Evolutionary conservation across 2,797 vertebrate species (phyloP).

Genomic region (Leptoclinus maculatus): DNA sequence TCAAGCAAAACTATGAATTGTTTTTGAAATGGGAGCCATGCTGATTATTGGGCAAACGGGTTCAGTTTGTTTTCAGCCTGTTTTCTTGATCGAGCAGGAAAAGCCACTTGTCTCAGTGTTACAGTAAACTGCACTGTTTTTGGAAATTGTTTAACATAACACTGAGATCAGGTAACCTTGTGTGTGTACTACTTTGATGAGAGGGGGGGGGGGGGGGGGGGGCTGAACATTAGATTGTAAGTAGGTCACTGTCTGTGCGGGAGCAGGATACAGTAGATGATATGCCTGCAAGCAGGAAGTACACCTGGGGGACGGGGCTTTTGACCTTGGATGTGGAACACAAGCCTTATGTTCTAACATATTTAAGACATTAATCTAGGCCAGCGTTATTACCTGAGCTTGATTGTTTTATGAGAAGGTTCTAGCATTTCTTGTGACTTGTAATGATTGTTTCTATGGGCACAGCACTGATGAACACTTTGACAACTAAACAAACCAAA

Average conservation of each 20-base stretch:
- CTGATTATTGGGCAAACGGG: not conserved
- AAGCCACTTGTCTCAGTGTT: slow-evolving; percentile 8
- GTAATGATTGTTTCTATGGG: not conserved
- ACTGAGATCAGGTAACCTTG: slow-evolving; percentile 65
- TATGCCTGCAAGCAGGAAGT: slow-evolving; percentile 40
- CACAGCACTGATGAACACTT: not conserved
- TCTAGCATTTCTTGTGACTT: not conserved
- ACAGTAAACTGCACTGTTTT: not conserved
- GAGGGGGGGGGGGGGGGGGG: not conserved
- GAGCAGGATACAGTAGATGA: slow-evolving; percentile 55
- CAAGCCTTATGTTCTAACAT: slow-evolving; percentile 23
- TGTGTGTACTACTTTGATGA: slow-evolving; percentile 58
- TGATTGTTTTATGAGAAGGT: not conserved
- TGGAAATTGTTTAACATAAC: slow-evolving; percentile 36
- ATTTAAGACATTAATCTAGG: slow-evolving; percentile 38
- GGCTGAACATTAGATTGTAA: slow-evolving; percentile 61
- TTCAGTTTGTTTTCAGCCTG: not conserved
- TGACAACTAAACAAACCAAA: not conserved
- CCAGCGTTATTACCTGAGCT: slow-evolving; percentile 12
- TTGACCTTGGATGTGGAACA: slow-evolving; percentile 50
- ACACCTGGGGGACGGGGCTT: slow-evolving; percentile 45
- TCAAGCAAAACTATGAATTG: not conserved
- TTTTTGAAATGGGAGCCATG: not conserved
- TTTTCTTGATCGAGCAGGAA: slow-evolving; percentile 1
- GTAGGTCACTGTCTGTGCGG: slow-evolving; percentile 70